Evolutionary conservation across 2,888 invertebrate species (phyloP).

Genomic region (Eubasilissa splendida): DNA sequence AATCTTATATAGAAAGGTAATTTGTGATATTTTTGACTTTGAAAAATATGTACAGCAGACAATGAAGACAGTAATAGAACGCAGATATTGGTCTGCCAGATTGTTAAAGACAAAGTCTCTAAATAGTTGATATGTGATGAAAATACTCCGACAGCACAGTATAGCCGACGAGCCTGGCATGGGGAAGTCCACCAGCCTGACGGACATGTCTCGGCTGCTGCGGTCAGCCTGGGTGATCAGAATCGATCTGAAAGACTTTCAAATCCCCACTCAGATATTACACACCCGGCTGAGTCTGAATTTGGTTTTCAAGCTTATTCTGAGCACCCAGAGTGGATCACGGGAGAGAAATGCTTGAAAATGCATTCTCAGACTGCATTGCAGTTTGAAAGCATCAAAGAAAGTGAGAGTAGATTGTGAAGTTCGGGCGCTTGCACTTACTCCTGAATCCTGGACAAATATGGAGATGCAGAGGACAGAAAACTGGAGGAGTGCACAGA

Average conservation of each 20-base stretch:
- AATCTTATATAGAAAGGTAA: neutral
- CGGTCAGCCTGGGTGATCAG: neutral
- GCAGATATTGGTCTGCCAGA: neutral
- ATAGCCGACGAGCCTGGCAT: neutral
- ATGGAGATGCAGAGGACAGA: neutral
- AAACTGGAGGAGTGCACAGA: neutral
- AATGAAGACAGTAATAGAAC: too few species aligned
- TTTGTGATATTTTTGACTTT: neutral
- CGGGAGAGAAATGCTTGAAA: neutral
- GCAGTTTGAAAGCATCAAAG: neutral
- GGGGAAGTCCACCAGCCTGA: constrained; percentile 2
- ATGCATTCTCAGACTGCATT: neutral
- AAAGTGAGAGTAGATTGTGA: neutral
- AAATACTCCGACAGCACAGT: neutral
- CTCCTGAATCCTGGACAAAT: neutral
- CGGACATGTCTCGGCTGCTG: neutral
- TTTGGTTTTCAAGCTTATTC: neutral
- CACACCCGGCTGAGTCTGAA: neutral
- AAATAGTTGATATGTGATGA: too few species aligned
- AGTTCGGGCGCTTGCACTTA: constrained; percentile 3
- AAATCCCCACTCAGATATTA: neutral
- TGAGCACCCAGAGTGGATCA: neutral
- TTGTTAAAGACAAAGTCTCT: too few species aligned
- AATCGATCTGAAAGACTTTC: constrained; percentile 8
- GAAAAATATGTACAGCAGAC: neutral